These are phyloP conservation scores for Calliopsis andreniformis DNA, from an alignment of 1,140 invertebrate genomes.

Conservation along the genomic window DNA sequence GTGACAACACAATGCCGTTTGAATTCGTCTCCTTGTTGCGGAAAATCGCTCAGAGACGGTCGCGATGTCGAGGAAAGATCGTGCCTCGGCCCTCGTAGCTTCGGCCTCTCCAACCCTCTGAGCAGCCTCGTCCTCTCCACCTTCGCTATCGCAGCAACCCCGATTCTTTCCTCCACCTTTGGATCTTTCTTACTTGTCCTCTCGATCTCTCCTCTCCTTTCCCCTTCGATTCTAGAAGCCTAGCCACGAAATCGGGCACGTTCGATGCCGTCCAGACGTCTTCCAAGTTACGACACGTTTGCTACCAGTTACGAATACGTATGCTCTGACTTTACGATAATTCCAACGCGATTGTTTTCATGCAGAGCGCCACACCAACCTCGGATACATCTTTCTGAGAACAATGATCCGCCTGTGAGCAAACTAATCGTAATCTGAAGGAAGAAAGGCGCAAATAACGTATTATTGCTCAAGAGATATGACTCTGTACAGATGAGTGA, in stretches of 20 bases:
- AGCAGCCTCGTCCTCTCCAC: slow-evolving; percentile 57
- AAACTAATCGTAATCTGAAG: background rate
- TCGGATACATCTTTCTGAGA: background rate
- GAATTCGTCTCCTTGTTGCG: slow-evolving; percentile 70
- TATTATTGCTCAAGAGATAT: background rate
- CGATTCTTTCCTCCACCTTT: slow-evolving; percentile 55
- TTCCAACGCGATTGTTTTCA: background rate
- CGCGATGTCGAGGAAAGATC: slow-evolving; percentile 45
- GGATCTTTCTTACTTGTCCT: slow-evolving; percentile 37
- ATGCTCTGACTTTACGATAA: background rate
- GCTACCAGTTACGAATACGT: background rate
- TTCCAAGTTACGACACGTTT: background rate
- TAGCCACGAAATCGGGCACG: slow-evolving; percentile 21
- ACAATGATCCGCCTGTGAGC: background rate
- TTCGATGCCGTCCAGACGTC: background rate
- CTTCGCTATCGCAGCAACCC: slow-evolving; percentile 73
- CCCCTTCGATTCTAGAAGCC: background rate
- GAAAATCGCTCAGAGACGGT: slow-evolving; percentile 41
- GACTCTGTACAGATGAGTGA: background rate
- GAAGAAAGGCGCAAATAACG: background rate
- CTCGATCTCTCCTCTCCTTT: slow-evolving; percentile 20
- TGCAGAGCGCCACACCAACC: too few species aligned
- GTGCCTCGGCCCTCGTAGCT: slow-evolving; percentile 54
- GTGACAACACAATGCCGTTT: slow-evolving; percentile 78
- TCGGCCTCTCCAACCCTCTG: slow-evolving; percentile 34